Base-by-base conservation (phyloP, 2,797 vertebrate species). In the Pseudomugil gertrudae region DNA sequence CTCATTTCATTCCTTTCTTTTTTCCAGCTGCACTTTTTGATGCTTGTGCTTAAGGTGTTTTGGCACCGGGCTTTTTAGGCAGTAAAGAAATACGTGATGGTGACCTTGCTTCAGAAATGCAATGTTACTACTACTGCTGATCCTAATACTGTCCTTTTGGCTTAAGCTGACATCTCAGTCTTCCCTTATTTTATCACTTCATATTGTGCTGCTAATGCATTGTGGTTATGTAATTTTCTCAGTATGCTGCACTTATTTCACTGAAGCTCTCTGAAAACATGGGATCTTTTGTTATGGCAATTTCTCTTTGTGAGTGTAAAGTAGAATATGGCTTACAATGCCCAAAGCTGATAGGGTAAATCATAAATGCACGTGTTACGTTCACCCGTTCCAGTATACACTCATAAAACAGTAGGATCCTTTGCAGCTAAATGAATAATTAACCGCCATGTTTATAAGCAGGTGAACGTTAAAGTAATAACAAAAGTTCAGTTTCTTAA, bases 21-120 rank as follows among this genome's bases (percentile, higher is more conserved):
- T 67, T 78, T 71, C 66, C 30, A 35, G 45, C 65, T 75, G 61
- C 63, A 66, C 27, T 55, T 63, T 67, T 27, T 77, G 38, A 72
- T 76, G 58, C 79, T 72, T 84, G 60, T 83, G 68, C 83, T 67
- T 43, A 57, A 66, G 69, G 35, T 66, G 71, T 79, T 66, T 72
- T 72, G 51, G 30, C 61, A 66, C 40, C 35, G 60, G 1, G 67
- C 59, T 71, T 71, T 63, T 11, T 54, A 65, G 43, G 23, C 17
- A 35, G 23, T 53, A 60, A n/a, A 21, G 47, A 43, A 43, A 35
- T 29, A 38, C 1, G 50, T 55, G 38, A 24, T 7, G 5, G 11
- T 66, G 35, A 35, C 40, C 62, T 21, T 33, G 56, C 51, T 55
- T 77, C 40, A 72, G 32, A 78, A 27, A 50, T 62, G 53, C 7